Evolutionary conservation across 92 coral and sea anemone species (phyloP), one percentile per base, ranked within the genome.

Genomic region (Paramuricea clavata): DNA sequence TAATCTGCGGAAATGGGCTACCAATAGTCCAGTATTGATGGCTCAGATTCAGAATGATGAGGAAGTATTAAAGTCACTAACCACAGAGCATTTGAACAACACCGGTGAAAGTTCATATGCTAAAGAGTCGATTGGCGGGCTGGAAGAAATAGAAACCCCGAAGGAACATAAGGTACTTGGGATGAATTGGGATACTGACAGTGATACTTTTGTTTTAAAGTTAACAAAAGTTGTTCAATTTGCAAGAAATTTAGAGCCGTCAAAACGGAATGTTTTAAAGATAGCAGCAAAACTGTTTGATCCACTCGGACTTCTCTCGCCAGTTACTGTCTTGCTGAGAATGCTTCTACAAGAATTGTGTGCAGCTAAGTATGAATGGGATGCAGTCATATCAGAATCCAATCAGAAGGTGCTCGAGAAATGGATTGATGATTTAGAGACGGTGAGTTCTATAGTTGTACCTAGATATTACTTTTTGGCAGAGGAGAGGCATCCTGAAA

Each of bases 1-100:
- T 72, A 89, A 92, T 79, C 85, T 89, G 13, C 50, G 95, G n/a
- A 92, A 92, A 68, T 86, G 89, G 91, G 91, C 87, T 13, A 81
- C 89, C 47, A 89, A 89, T 28, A 43, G 82, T 43, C 74, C 49
- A 16, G 84, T 68, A 41, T 56, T 89, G 12, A 86, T 86, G 49
- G 85, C 78, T 81, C 62, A 59, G 82, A 89, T 92, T 36, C 22
- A 74, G 21, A 56, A n/a, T n/a, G n/a, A n/a, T n/a, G n/a, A 67
- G 10, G 81, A 71, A 15, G 68, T 76, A 44, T 56, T 35, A 44
- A 65, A 88, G 69, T 41, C n/a, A 27, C 49, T 56, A 4, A 56
- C 10, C 44, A n/a, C n/a, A n/a, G n/a, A n/a, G n/a, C n/a, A n/a
- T n/a, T n/a, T n/a, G n/a, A n/a, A n/a, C n/a, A n/a, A n/a, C 44